Evolutionary conservation across 2,797 vertebrate species (phyloP).

Genomic region (Trematocara caparti): DNA sequence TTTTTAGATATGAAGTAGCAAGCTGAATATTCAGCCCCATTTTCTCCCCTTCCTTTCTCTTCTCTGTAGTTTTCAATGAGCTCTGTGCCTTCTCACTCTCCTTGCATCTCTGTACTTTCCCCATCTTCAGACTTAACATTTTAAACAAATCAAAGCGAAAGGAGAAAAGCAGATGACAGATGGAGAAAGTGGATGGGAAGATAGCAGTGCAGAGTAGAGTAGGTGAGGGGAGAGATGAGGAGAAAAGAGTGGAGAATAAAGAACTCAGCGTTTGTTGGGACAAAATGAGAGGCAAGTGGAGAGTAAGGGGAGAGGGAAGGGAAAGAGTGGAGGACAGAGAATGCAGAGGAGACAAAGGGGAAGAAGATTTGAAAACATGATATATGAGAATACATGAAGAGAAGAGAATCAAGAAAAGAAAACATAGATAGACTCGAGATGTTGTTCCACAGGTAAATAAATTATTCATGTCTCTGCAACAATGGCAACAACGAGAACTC

Average conservation of each 20-base stretch:
- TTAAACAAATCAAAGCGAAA: constrained; percentile 56
- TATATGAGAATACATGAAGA: constrained; percentile 24
- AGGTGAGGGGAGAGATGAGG: background rate
- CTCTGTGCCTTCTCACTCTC: constrained; percentile 1
- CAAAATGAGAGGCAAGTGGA: background rate
- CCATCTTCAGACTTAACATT: constrained; percentile 46
- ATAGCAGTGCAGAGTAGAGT: background rate
- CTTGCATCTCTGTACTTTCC: background rate
- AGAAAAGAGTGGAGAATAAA: constrained; percentile 12
- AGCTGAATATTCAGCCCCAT: constrained; percentile 23
- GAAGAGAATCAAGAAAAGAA: constrained; percentile 24
- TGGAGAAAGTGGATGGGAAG: background rate
- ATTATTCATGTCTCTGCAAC: constrained; percentile 38
- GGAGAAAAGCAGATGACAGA: constrained; percentile 15
- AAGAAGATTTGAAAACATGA: background rate
- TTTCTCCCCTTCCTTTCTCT: background rate
- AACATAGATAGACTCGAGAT: constrained; percentile 4
- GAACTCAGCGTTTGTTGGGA: background rate
- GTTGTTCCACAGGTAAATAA: constrained; percentile 15
- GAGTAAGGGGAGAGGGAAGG: background rate
- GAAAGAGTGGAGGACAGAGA: background rate
- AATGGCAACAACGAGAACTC: constrained; percentile 34
- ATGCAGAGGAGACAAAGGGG: background rate
- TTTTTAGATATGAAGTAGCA: constrained; percentile 26
- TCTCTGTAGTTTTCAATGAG: constrained; percentile 22